phyloP scores from a whole-genome alignment of 1,140 invertebrate genomes.

The Plutomurus gul region DNA sequence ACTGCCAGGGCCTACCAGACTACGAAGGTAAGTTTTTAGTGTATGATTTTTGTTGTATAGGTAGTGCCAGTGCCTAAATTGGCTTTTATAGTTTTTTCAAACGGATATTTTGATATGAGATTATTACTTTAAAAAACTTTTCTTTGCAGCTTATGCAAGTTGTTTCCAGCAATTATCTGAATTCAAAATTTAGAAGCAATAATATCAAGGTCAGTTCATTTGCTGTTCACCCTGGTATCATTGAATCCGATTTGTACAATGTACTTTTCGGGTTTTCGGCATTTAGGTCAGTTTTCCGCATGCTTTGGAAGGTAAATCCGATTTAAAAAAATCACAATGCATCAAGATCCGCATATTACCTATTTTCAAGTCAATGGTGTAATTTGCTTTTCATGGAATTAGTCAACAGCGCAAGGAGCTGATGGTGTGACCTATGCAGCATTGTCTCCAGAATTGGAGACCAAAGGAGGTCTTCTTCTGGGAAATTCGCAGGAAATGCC shows the following conservation, averaged over 20 bases:
- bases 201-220: constrained; percentile 68
- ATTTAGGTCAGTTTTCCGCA: background rate
- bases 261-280: background rate
- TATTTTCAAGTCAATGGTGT: background rate
- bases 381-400: background rate
- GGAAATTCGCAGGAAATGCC: constrained; percentile 22
- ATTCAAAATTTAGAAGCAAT: constrained; percentile 64
- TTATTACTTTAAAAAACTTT: no score
- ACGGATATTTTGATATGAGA: no score
- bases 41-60: no score
- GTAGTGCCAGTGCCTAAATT: no score
- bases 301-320: background rate
- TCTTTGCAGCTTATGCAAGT: constrained; percentile 86
- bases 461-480: constrained; percentile 55
- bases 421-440: constrained; percentile 73
- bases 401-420: constrained; percentile 71
- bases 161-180: constrained; percentile 73
- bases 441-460: constrained; percentile 71
- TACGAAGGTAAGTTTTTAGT: no score
- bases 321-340: background rate
- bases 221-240: constrained; percentile 86
- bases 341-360: background rate
- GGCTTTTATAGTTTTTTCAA: no score
- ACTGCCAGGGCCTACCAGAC: constrained; percentile 71
- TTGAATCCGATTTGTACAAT: constrained; percentile 79